These are phyloP conservation scores for Muscidifurax raptorellus DNA, from an alignment of 1,140 invertebrate species.

Conservation along the genomic window DNA sequence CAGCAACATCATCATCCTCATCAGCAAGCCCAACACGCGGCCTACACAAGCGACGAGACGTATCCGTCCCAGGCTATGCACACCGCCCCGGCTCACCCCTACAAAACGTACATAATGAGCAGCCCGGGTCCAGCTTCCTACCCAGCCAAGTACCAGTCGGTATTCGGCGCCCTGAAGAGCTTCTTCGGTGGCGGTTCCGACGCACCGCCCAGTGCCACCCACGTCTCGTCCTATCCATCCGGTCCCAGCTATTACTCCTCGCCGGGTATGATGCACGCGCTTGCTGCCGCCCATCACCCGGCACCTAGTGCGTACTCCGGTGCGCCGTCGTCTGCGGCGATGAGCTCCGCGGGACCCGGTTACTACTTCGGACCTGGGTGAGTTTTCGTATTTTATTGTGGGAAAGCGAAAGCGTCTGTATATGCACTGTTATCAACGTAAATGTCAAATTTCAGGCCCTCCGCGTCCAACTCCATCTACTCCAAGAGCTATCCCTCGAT, in stretches of 20 bases:
- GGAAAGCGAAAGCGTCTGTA: background rate
- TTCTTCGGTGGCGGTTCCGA: slow-evolving; percentile 35
- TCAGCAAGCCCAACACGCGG: background rate
- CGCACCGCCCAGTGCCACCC: slow-evolving; percentile 28
- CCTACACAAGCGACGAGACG: background rate
- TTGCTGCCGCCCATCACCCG: background rate
- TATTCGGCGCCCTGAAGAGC: slow-evolving; percentile 47
- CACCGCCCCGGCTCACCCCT: background rate
- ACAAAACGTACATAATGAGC: slow-evolving; percentile 41
- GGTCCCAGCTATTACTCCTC: background rate
- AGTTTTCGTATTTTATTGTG: background rate
- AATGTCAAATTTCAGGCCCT: background rate
- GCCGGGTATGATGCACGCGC: background rate
- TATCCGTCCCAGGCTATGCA: background rate
- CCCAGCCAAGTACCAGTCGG: slow-evolving; percentile 39
- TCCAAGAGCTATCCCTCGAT: slow-evolving; percentile 46
- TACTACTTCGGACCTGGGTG: slow-evolving; percentile 44
- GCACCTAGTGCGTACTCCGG: background rate
- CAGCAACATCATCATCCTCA: background rate
- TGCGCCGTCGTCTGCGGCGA: background rate
- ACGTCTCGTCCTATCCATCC: background rate
- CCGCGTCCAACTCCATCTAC: slow-evolving; percentile 28
- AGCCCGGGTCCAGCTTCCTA: background rate
- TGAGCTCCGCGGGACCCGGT: background rate
- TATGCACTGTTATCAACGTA: background rate